Base-by-base conservation (phyloP, 1,140 invertebrate species). In the Drosophila varians region DNA sequence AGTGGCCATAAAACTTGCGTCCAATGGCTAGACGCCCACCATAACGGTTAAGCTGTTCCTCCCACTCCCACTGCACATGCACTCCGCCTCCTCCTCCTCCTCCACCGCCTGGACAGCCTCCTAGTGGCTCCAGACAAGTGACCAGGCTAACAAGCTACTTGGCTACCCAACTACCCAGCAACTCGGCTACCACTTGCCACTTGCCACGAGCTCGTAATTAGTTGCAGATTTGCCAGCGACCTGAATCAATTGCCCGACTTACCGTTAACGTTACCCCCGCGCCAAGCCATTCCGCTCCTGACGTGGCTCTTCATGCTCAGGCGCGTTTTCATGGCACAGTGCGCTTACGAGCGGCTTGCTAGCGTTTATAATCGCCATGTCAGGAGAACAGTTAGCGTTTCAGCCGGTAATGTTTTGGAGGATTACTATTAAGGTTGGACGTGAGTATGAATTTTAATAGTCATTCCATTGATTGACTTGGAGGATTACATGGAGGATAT, bases 231-330 rank as follows among this genome's bases (percentile, higher is more conserved):
- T 70, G 40, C 43, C 77, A 71, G 77, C 71, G 77, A 79, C 71
- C 77, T 79, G 71, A 79, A 79, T 79, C 77, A 74, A 75, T 71
- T 74, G 71, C 70, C 45, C 76, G 64, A 70, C 42, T 75, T 79
- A 74, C 76, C 52, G 70, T 79, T 74, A 64, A 51, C 31, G 14
- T n/a, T 31, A 31, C 9, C 28, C 28, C 28, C 9, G 28, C 28
- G 28, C 2, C 3, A 3, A 31, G 9, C 28, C 0, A 31, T 11
- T 31, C 28, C 28, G 14, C 45, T 9, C 38, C 21, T 14, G 14
- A 7, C 16, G 5, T 68, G 26, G 43, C 26, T 34, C 25, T 57
- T 74, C 66, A 75, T 72, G 60, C 60, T 72, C 43, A 65, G 40
- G 34, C 70, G 60, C 71, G 57, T 79, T 77, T 71, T 75, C 38